A percentile compares a stretch with the other conserved stretches of the same genome.
phyloP scores from a whole-genome alignment of 2,797 vertebrate species.

The Sphenopsis melanotis region DNA sequence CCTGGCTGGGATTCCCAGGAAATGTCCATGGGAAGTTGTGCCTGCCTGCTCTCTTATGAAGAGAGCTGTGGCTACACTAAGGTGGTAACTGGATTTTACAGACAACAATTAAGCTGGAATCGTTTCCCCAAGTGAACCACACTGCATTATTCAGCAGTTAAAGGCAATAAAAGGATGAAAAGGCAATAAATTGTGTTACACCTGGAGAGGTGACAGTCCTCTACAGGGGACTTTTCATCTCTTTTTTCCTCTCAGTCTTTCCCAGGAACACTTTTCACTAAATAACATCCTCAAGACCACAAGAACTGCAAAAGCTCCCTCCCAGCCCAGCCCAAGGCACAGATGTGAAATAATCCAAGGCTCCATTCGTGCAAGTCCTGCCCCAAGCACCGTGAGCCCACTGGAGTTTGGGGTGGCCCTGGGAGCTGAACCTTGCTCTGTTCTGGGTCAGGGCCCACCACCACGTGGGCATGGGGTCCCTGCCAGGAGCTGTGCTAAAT shows the following conservation, averaged over 20 bases:
- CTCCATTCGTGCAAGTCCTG: accelerated
- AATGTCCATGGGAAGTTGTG: too few species aligned
- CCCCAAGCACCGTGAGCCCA: accelerated
- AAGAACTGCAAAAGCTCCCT: too few species aligned
- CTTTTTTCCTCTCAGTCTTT: too few species aligned
- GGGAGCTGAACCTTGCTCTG: accelerated
- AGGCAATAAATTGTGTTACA: background rate
- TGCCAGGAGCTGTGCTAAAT: background rate
- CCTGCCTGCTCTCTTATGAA: too few species aligned
- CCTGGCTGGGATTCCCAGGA: too few species aligned
- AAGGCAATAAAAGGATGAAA: background rate
- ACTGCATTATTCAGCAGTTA: background rate
- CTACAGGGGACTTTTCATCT: accelerated
- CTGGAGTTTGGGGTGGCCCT: background rate
- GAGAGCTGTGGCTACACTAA: too few species aligned
- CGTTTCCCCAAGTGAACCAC: background rate
- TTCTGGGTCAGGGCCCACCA: accelerated
- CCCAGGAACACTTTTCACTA: background rate
- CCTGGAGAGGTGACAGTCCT: background rate
- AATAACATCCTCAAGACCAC: background rate
- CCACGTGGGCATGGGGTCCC: accelerated
- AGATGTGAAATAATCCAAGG: accelerated
- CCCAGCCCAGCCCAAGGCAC: background rate
- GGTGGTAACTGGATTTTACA: background rate
- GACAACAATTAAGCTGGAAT: background rate